phyloP scores from a whole-genome alignment of 1,140 invertebrate genomes.

The Hestina assimilis region DNA sequence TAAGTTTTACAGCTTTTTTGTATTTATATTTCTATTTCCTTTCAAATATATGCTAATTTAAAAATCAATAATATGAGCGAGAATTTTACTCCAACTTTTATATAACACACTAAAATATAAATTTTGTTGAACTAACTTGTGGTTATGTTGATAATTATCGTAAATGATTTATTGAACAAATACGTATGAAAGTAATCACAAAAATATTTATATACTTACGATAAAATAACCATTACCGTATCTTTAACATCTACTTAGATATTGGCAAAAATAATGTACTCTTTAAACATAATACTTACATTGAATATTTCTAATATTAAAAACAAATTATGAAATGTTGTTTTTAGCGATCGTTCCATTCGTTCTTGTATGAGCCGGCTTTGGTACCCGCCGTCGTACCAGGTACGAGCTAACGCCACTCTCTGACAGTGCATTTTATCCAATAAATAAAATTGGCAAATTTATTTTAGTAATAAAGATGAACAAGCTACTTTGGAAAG shows the following conservation, averaged over 20 bases:
- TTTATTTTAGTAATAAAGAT: no score
- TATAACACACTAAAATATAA: no score
- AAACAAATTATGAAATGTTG: not conserved
- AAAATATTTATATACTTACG: constrained; percentile 3
- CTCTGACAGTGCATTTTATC: not conserved
- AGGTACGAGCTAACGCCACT: not conserved
- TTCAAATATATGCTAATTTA: no score
- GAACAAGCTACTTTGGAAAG: not conserved
- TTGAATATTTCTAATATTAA: no score
- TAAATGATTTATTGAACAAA: constrained; percentile 1
- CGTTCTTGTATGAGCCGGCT: not conserved
- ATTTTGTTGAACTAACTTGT: no score
- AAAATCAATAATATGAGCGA: no score
- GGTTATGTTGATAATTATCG: not conserved
- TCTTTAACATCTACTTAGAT: constrained; percentile 8
- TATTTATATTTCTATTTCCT: no score
- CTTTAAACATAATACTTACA: no score
- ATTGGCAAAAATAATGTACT: constrained; percentile 5
- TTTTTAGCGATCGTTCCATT: not conserved
- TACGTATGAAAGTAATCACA: constrained; percentile 6
- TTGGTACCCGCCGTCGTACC: not conserved
- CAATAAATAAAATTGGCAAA: not conserved
- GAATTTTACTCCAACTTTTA: no score
- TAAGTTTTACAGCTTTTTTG: no score
- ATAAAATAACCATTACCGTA: constrained; percentile 22